Evolutionary conservation across 2,888 invertebrate species (phyloP).

Genomic region (Lochmaea crataegi): DNA sequence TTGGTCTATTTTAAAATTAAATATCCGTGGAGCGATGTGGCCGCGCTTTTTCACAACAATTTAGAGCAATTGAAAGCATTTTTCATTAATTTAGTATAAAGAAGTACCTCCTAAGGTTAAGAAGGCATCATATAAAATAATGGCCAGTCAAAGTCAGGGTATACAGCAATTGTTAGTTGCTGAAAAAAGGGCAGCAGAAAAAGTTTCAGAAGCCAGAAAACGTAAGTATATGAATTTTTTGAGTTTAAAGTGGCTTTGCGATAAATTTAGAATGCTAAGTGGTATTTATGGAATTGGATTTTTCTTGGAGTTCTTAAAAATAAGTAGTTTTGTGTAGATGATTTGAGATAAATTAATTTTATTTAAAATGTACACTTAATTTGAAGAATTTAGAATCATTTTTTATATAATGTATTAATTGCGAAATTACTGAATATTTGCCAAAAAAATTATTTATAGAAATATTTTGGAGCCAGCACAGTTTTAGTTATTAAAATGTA

Average conservation of each 20-base stretch:
- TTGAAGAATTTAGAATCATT: not conserved
- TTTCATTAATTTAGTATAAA: conserved; percentile 33
- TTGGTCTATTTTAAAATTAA: conserved; percentile 33
- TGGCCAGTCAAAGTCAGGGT: conserved; percentile 55
- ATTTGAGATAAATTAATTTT: not conserved
- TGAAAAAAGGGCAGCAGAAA: conserved; percentile 65
- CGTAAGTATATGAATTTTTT: conserved; percentile 57
- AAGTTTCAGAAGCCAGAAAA: conserved; percentile 65
- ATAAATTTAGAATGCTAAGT: conserved; percentile 25
- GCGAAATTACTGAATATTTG: conserved; percentile 10
- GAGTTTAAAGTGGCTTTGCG: not conserved
- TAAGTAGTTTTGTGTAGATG: not conserved
- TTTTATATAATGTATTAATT: not conserved
- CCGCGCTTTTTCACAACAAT: conserved; percentile 36
- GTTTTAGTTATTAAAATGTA: not conserved
- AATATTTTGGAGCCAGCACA: conserved; percentile 3
- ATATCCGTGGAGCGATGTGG: conserved; percentile 25
- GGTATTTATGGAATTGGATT: conserved; percentile 24
- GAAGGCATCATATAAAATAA: conserved; percentile 17
- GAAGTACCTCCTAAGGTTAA: conserved; percentile 14
- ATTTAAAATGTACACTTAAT: not conserved
- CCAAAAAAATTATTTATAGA: conserved; percentile 21
- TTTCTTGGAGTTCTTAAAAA: not conserved
- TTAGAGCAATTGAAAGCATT: conserved; percentile 36
- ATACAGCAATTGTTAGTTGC: conserved; percentile 65